A percentile compares a stretch with the other conserved stretches of the same genome.
phyloP scores from a whole-genome alignment of 2,113 vertebrate genomes.

The Labeo rohita region DNA sequence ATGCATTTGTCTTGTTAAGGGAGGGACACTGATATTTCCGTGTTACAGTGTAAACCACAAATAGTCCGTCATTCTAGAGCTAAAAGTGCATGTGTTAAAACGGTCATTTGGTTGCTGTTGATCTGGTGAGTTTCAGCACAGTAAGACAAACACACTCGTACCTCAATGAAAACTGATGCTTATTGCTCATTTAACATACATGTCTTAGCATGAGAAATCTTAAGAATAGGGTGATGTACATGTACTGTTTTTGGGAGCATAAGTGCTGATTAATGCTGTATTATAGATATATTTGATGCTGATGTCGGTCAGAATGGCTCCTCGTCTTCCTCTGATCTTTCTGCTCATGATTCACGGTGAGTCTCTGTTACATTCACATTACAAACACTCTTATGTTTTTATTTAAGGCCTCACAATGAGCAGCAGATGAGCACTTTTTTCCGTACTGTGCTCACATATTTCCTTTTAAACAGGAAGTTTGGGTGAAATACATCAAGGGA shows the following conservation, averaged over 20 bases:
- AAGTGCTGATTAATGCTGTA: not conserved
- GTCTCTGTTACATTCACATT: not conserved
- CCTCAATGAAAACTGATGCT: not conserved
- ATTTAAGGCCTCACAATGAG: not conserved
- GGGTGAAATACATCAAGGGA: no score
- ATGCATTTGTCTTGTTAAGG: not conserved
- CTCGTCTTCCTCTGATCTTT: not conserved
- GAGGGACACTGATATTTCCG: not conserved
- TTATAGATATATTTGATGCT: not conserved
- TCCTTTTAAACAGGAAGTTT: not conserved
- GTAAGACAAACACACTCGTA: not conserved
- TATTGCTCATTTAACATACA: not conserved
- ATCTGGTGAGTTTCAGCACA: not conserved
- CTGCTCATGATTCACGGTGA: conserved; percentile 10
- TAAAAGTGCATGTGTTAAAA: not conserved
- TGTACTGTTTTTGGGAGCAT: not conserved
- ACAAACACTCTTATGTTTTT: not conserved
- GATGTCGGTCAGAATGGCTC: not conserved
- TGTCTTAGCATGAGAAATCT: not conserved
- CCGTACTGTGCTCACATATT: not conserved
- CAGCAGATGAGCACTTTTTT: not conserved
- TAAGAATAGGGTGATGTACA: not conserved
- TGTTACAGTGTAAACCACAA: not conserved
- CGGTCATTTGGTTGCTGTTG: not conserved
- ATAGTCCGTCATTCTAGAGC: not conserved